phyloP scores from a whole-genome alignment of 1,140 invertebrate genomes.

The Ceratina australensis region DNA sequence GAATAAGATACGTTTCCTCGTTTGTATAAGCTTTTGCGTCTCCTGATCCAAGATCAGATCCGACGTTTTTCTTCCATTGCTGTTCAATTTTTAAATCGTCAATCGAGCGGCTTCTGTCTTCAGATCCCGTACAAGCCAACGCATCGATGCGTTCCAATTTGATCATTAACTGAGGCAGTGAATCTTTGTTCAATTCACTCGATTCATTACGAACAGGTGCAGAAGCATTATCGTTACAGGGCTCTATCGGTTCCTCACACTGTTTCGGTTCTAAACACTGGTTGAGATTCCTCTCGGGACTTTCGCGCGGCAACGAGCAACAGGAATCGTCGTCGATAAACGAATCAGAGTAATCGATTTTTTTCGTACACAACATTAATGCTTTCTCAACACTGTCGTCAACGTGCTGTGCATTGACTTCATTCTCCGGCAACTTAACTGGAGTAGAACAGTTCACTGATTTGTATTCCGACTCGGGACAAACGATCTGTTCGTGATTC shows the following conservation, averaged over 20 bases:
- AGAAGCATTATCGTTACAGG: background rate
- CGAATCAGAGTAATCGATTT: conserved; percentile 6
- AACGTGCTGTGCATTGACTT: background rate
- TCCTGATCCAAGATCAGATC: background rate
- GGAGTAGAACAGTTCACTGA: background rate
- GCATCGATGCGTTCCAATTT: conserved; percentile 32
- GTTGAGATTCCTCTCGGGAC: conserved; percentile 4
- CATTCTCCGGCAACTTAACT: background rate
- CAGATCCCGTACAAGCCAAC: background rate
- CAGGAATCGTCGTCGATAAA: conserved; percentile 10
- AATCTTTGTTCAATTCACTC: background rate
- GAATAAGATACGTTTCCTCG: background rate
- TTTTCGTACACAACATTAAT: background rate
- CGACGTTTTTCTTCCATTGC: background rate
- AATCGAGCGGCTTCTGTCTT: background rate
- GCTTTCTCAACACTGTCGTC: too few relatives aligned
- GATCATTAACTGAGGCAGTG: conserved; percentile 18
- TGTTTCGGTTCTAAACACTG: conserved; percentile 29
- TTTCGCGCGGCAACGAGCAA: conserved; percentile 20
- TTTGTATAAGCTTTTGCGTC: background rate
- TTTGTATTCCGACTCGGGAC: background rate
- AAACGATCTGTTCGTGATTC: too few relatives aligned
- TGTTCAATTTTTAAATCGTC: background rate
- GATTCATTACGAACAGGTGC: background rate
- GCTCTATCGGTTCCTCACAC: conserved; percentile 8